Percentiles rank a stretch among this genome's conserved stretches.
phyloP scores from a whole-genome alignment of 1,140 invertebrate genomes.

The Arctopsyche grandis region DNA sequence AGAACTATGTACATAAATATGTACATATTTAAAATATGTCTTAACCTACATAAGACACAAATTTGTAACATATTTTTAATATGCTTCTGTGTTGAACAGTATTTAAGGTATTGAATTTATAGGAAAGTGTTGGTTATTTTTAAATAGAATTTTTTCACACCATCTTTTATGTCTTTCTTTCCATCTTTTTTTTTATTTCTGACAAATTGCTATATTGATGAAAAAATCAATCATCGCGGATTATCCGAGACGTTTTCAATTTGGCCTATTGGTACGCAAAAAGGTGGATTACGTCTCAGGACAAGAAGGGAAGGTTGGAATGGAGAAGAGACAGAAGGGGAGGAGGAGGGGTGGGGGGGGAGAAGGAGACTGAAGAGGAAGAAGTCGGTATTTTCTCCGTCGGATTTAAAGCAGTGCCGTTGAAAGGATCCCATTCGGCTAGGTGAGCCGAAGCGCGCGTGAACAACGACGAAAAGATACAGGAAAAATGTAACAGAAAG shows the following conservation, averaged over 20 bases:
- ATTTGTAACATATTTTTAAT: too few relatives aligned
- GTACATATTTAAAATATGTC: too few relatives aligned
- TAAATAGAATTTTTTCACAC: too few relatives aligned
- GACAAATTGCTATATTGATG: conserved; percentile 27
- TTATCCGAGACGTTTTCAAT: conserved; percentile 36
- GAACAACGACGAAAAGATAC: conserved; percentile 18
- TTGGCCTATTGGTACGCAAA: conserved; percentile 26
- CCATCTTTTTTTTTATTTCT: not conserved
- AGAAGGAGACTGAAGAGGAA: not conserved
- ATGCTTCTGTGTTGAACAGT: too few relatives aligned
- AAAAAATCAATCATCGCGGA: conserved; percentile 34
- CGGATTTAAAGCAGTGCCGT: conserved; percentile 27
- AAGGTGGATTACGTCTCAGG: conserved; percentile 24
- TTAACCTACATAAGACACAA: too few relatives aligned
- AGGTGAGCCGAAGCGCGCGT: not conserved
- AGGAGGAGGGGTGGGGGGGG: not conserved
- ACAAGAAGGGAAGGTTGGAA: not conserved
- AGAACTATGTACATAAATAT: too few relatives aligned
- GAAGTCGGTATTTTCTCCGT: not conserved
- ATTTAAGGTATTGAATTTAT: too few relatives aligned
- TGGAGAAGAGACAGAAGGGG: conserved; percentile 5
- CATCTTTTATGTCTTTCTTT: not conserved
- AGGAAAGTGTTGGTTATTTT: too few relatives aligned
- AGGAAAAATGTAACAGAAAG: conserved; percentile 39
- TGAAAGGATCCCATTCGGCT: conserved; percentile 16